phyloP scores from a whole-genome alignment of 2,113 vertebrate species.

The Electrona antarctica region DNA sequence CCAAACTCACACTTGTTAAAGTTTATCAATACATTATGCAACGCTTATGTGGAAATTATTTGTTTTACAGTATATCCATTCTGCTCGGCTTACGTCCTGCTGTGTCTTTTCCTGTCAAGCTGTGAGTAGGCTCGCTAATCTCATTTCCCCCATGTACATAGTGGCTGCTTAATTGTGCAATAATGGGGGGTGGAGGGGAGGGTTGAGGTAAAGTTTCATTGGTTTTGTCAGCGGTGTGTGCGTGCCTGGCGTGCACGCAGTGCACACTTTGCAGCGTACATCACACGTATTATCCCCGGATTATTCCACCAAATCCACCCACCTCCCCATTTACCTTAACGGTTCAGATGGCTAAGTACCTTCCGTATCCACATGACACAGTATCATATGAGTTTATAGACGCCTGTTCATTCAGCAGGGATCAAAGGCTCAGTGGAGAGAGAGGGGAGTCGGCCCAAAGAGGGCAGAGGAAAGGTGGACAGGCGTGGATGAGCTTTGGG shows the following conservation, averaged over 20 bases:
- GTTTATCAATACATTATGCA: not conserved
- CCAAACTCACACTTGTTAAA: no score
- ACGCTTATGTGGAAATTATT: constrained; percentile 15
- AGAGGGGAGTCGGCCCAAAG: not conserved
- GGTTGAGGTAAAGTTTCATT: constrained; percentile 17
- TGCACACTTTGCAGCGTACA: not conserved
- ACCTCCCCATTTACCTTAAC: constrained; percentile 11
- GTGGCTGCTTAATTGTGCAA: constrained; percentile 38
- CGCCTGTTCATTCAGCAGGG: constrained; percentile 23
- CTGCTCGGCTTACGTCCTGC: not conserved
- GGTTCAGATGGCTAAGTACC: constrained; percentile 36
- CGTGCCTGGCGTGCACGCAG: not conserved
- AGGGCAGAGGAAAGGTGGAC: not conserved
- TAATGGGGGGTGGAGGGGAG: not conserved
- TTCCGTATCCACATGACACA: constrained; percentile 42
- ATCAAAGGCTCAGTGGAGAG: constrained; percentile 33
- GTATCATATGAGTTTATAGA: constrained; percentile 39
- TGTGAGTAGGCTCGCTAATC: constrained; percentile 17
- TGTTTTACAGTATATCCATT: not conserved
- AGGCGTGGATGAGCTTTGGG: no score
- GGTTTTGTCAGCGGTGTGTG: constrained; percentile 10
- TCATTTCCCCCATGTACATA: constrained; percentile 20
- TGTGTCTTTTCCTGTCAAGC: constrained; percentile 20
- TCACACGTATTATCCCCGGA: no score
- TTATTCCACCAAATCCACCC: constrained; percentile 2